Evolutionary conservation across 37 sponge, comb jelly and placozoan genomes (phyloP), one percentile per base, ranked within the genome.

Genomic region (Aphrocallistes beatrix): DNA sequence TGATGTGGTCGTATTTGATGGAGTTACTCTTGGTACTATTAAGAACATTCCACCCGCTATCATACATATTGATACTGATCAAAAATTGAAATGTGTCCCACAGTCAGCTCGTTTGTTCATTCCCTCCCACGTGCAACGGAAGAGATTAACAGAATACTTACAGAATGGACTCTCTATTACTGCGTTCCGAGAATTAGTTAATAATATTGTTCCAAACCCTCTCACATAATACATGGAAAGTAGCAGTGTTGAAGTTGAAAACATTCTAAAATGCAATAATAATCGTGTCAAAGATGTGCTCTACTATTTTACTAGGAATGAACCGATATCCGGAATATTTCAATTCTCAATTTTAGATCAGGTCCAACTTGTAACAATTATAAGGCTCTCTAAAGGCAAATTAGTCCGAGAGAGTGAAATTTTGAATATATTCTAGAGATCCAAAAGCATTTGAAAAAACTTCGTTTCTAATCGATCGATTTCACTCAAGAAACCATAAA

Each of bases 291-390:
- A 60, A 60, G 75, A 60, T 19, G 75, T 30, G 10, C 10, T 60
- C 75, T 30, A 60, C n/a, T 60, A 60, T 60, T 60, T 60, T 30
- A 60, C 75, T 25, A 32, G 75, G n/a, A 60, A 60, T 60, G 75
- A 60, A 30, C 75, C 34, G n/a, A 60, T 60, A 60, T 60, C 75
- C 28, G 75, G 75, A 6, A 60, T 60, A 25, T 60, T 60, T 60
- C 75, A 60, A 60, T 60, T 60, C n/a, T 21, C 75, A 19, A 60
- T 60, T 25, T 60, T 60, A 60, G 75, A 60, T 8, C 75, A 19
- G 21, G 75, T 25, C 28, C 28, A 60, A 60, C 75, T 60, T 3
- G 75, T 60, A 60, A 60, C n/a, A 60, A 13, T 60, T 25, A 30
- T 60, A 60, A 60, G n/a, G n/a, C n/a, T 60, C 10, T 1, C 75